Evolutionary conservation across 92 coral and sea anemone genomes (phyloP).

Genomic region (Bergia sp.): DNA sequence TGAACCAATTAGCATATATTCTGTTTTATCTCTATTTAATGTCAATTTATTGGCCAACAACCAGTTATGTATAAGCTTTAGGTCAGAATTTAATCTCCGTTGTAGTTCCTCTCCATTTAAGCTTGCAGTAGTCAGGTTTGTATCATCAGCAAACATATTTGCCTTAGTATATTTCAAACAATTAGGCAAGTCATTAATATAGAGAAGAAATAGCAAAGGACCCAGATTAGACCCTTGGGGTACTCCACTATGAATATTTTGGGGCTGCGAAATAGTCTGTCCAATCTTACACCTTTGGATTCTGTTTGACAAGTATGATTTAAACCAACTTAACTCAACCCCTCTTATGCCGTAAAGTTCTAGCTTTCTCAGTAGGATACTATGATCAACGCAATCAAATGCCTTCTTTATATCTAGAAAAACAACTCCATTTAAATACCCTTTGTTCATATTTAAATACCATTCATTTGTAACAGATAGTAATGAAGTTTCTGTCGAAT

Average conservation of each 20-base stretch:
- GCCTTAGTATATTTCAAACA: background rate
- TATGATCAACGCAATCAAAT: too few relatives aligned
- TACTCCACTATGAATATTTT: background rate
- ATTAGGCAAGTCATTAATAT: background rate
- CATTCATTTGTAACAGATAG: too few relatives aligned
- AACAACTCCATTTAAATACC: too few relatives aligned
- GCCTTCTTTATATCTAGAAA: too few relatives aligned
- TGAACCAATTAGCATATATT: background rate
- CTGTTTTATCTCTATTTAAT: background rate
- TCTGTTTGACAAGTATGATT: too few relatives aligned
- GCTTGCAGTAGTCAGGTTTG: background rate
- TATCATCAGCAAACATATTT: background rate
- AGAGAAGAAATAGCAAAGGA: slow-evolving; percentile 30
- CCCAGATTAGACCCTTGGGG: slow-evolving; percentile 42
- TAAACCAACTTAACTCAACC: too few relatives aligned
- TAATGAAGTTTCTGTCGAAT: too few relatives aligned
- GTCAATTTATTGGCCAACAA: background rate
- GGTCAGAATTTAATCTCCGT: background rate
- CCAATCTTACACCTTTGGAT: too few relatives aligned
- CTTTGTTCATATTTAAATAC: too few relatives aligned
- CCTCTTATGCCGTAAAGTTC: too few relatives aligned
- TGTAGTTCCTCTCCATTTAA: background rate
- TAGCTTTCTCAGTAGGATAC: too few relatives aligned
- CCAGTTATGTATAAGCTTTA: background rate
- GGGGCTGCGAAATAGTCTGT: too few relatives aligned